Base-by-base conservation (phyloP, 1,140 invertebrate species). In the Gonatopus flavifemur region DNA sequence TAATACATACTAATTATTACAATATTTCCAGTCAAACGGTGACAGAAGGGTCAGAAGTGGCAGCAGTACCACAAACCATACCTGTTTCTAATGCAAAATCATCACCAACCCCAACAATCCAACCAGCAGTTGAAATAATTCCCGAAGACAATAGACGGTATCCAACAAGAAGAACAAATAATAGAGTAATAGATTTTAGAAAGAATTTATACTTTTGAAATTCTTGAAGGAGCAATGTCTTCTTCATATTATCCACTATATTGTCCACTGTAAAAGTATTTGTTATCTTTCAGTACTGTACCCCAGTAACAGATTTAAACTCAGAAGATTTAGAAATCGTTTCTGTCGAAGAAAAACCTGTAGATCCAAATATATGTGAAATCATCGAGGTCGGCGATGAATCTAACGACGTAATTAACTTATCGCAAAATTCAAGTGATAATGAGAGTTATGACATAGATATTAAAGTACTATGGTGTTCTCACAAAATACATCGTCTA, bases 381-480 rank as follows among this genome's bases (percentile, higher is more conserved):
- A 8, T 38, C 5, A 18, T 52, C 2, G 2, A 30, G 21, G 3
- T 49, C 12, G 43, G 45, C 28, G 31, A 55, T 30, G 30, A 10
- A 30, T 13, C 1, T 2, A 15, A 9, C n/a, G 10, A 0, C n/a
- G n/a, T n/a, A n/a, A n/a, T n/a, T n/a, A n/a, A n/a, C n/a, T n/a
- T n/a, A n/a, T n/a, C n/a, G n/a, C n/a, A n/a, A n/a, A 13, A 22
- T 20, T 22, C 1, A 8, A 36, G 8, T 15, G 52, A 62, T 7
- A 54, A 50, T 45, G 67, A 69, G 3, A 57, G 66, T 44, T 69
- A 63, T 42, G 57, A 57, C 20, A 53, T 69, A 22, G 52, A 47
- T 48, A 33, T 72, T 2, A 72, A 70, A 52, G 25, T 72, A 0
- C 40, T 56, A 5, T 72, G 69, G 69, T 48, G 32, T 54, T 72